Evolutionary conservation across 2,797 vertebrate species (phyloP).

Genomic region (Malacoraja senta): DNA sequence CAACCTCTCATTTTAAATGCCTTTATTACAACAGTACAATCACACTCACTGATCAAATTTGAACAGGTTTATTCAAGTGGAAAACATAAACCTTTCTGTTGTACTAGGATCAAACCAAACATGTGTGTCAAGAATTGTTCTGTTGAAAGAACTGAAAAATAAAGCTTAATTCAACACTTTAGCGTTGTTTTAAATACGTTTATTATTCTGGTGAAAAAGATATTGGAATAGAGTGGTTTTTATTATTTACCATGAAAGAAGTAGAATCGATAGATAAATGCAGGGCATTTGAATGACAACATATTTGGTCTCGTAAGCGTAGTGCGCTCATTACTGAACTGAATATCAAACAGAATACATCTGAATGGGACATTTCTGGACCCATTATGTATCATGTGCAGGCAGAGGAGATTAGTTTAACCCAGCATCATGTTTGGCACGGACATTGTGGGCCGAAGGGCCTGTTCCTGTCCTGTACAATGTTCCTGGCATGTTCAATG

Average conservation of each 20-base stretch:
- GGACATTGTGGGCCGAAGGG: no score
- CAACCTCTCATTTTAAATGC: neutral
- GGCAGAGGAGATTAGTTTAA: no score
- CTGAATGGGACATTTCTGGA: neutral
- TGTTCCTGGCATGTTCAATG: no score
- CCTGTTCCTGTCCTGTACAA: no score
- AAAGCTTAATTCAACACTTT: neutral
- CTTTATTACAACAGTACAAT: neutral
- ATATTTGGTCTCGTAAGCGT: neutral
- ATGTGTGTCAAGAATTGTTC: neutral
- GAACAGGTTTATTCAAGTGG: neutral
- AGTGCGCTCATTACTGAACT: neutral
- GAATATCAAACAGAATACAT: neutral
- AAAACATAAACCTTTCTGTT: neutral
- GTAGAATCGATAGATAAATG: neutral
- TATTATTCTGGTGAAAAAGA: neutral
- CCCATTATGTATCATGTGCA: no score
- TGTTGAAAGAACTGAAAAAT: neutral
- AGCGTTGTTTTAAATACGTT: neutral
- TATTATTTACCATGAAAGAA: neutral
- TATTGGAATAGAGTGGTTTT: neutral
- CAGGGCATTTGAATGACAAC: neutral
- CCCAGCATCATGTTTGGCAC: no score
- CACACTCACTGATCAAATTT: neutral
- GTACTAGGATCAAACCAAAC: neutral